Percentiles rank a stretch among this genome's conserved stretches.
phyloP scores from a whole-genome alignment of 2,797 vertebrate species.

The Echeneis naucrates region DNA sequence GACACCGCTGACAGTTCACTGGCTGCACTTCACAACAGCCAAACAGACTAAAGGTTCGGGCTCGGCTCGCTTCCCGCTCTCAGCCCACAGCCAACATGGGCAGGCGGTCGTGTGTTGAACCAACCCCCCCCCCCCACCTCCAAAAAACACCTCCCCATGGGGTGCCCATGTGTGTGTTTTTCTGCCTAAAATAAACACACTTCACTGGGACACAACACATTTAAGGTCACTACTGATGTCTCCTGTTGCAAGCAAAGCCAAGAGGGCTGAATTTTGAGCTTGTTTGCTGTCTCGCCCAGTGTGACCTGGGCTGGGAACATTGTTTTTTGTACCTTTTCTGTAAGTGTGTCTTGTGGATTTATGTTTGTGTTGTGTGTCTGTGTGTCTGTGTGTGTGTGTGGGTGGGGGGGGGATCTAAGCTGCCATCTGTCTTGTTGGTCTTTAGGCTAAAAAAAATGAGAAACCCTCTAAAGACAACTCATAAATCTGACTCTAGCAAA shows the following conservation, averaged over 20 bases:
- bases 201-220: constrained; percentile 28
- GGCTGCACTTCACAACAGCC: constrained; percentile 21
- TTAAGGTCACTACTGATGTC: constrained; percentile 59
- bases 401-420: constrained; percentile 6
- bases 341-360: not conserved
- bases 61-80: constrained; percentile 12
- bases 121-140: no score
- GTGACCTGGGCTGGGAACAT: constrained; percentile 7
- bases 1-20: constrained; percentile 21
- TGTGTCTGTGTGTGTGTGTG: constrained; percentile 21
- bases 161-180: constrained; percentile 24
- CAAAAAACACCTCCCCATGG: constrained; percentile 20
- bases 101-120: constrained; percentile 40
- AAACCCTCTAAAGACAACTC: not conserved
- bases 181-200: constrained; percentile 39
- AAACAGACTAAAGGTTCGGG: constrained; percentile 31
- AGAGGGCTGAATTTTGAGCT: constrained; percentile 12
- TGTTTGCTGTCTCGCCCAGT: constrained; percentile 2
- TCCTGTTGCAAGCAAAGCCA: constrained; percentile 23
- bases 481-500: not conserved
- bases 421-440: constrained; percentile 33
- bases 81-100: not conserved
- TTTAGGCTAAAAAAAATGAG: constrained; percentile 1
- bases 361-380: constrained; percentile 21
- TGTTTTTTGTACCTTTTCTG: not conserved